Evolutionary conservation across 1,140 invertebrate genomes (phyloP).

Genomic region (Phortica variegata): DNA sequence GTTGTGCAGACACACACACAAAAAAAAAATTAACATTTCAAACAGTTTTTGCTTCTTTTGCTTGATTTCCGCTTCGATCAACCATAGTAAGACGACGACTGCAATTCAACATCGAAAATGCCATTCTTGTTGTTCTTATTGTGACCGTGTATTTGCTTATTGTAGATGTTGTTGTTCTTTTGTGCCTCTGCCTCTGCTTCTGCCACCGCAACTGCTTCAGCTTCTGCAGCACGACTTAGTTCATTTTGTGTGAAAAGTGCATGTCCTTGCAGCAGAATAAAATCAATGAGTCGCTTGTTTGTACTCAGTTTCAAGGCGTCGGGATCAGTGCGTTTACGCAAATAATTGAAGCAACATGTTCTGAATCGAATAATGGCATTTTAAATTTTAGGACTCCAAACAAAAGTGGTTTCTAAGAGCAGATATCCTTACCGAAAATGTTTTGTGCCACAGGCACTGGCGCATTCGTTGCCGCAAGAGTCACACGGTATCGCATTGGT

Average conservation of each 20-base stretch:
- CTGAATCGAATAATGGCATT: conserved; percentile 20
- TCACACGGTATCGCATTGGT: conserved; percentile 58
- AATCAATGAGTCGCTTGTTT: conserved; percentile 47
- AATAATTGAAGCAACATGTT: conserved; percentile 52
- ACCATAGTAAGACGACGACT: conserved; percentile 39
- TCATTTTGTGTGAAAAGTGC: conserved; percentile 38
- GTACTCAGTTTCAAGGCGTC: conserved; percentile 37
- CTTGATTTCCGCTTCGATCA: conserved; percentile 10
- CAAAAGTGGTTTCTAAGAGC: background rate
- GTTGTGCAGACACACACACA: no score
- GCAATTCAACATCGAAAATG: conserved; percentile 34
- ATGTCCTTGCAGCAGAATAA: conserved; percentile 45
- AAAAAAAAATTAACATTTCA: conserved; percentile 38
- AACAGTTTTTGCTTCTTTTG: conserved; percentile 24
- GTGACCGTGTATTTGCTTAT: no score
- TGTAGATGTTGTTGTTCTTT: conserved; percentile 35
- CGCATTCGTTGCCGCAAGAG: conserved; percentile 61
- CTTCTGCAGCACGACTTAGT: conserved; percentile 26
- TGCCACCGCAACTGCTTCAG: no score
- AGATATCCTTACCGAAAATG: conserved; percentile 55
- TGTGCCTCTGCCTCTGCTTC: no score
- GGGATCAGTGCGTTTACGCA: conserved; percentile 48
- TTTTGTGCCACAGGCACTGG: conserved; percentile 60
- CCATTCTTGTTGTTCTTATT: no score
- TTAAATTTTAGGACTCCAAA: background rate